These are phyloP conservation scores for Ochropleura plecta DNA, from an alignment of 2,888 invertebrate genomes.

Conservation along the genomic window DNA sequence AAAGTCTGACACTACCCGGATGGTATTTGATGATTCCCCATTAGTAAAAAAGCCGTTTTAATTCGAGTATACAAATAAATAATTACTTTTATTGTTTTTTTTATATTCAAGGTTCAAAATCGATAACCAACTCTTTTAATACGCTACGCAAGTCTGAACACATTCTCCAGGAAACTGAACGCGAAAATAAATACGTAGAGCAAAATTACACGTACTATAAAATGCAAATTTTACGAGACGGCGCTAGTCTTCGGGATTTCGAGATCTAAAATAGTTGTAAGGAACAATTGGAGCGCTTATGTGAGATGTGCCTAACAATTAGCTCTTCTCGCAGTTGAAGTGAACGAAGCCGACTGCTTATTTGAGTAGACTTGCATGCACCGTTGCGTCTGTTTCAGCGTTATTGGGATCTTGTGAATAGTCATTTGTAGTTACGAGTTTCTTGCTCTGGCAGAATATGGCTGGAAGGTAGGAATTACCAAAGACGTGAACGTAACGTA, in stretches of 20 bases:
- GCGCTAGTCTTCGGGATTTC: slow-evolving; percentile 19
- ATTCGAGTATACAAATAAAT: not conserved
- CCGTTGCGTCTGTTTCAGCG: not conserved
- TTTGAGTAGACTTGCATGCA: slow-evolving; percentile 21
- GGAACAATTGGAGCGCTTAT: slow-evolving; percentile 36
- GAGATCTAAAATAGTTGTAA: slow-evolving; percentile 38
- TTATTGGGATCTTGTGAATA: not conserved
- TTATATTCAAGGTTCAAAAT: not conserved
- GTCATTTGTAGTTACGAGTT: not conserved
- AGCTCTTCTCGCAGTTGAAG: slow-evolving; percentile 4
- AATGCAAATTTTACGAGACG: slow-evolving; percentile 42
- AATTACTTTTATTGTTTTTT: not conserved
- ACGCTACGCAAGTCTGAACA: not conserved
- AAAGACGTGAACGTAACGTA: not conserved
- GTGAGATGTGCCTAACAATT: slow-evolving; percentile 39
- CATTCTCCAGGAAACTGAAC: not conserved
- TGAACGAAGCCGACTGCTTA: not conserved
- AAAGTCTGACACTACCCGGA: too few relatives aligned
- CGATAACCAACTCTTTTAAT: not conserved
- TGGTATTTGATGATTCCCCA: too few relatives aligned
- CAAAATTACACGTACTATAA: slow-evolving; percentile 33
- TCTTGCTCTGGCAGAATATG: not conserved
- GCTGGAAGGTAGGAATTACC: not conserved
- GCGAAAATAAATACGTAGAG: slow-evolving; percentile 31
- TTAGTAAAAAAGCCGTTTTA: too few relatives aligned